Evolutionary conservation across 2,113 vertebrate species (phyloP).

Genomic region (Telmatochromis sp.): DNA sequence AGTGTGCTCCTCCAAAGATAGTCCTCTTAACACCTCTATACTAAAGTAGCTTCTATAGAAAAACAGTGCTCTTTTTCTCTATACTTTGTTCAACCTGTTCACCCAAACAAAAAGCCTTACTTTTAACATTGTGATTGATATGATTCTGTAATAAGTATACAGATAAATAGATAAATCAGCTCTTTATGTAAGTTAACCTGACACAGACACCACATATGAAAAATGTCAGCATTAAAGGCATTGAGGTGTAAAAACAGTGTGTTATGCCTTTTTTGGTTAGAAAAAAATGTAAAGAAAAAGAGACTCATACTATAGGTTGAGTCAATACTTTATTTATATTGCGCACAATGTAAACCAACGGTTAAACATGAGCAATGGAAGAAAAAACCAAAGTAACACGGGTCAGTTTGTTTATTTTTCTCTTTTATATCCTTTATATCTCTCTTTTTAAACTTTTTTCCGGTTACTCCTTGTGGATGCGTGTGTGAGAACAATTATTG

Average conservation of each 20-base stretch:
- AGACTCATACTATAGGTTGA: background rate
- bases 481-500: background rate
- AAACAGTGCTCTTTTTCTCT: background rate
- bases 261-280: background rate
- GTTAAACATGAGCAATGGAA: background rate
- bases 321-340: background rate
- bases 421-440: background rate
- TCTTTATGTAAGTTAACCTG: background rate
- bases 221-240: background rate
- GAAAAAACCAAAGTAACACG: background rate
- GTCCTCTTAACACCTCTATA: background rate
- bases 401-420: background rate
- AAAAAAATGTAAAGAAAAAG: background rate
- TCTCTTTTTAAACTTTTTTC: background rate
- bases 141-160: background rate
- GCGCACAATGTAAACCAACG: rapidly evolving
- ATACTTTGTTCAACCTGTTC: background rate
- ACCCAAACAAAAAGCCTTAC: background rate
- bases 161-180: background rate
- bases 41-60: background rate
- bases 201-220: background rate
- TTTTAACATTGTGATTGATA: background rate
- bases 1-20: background rate
- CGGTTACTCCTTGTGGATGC: background rate
- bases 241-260: background rate